Base-by-base conservation (phyloP, 2,797 vertebrate species). In the Cirrhinus molitorella region DNA sequence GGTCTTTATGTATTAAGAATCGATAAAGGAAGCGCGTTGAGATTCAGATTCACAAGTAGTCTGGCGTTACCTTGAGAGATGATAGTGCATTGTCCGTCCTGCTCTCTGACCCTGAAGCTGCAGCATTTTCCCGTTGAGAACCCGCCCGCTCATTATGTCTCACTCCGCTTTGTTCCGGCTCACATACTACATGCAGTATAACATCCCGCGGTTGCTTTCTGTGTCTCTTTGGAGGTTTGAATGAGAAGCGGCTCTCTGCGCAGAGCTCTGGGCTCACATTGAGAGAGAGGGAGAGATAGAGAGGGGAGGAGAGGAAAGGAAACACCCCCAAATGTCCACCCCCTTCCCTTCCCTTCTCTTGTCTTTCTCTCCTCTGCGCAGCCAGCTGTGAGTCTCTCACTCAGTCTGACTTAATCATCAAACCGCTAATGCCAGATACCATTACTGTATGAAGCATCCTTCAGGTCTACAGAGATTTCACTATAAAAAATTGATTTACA, bases 61-160 rank as follows among this genome's bases (percentile, higher is more conserved):
- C 28, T 4, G 28, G 25, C 28, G 90, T 87, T 95, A 95, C 95
- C 95, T 95, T 90, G 94, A 94, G 90, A 94, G 90, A 92, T 83
- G 73, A 37, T 93, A 95, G 92, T 94, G 95, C 92, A 94, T 94
- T 91, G 94, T 95, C 93, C 94, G 93, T 88, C 91, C 93, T 3
- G 90, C 87, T 89, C 93, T 94, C 91, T 92, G 95, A 91, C 92
- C 90, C 92, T 93, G 91, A 79, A 94, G 90, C 85, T 94, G 94
- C 94, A 94, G 93, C 92, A 92, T 92, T 94, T 95, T 95, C 82
- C 94, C 93, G 89, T 93, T 93, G 86, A 95, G 88, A 88, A 95
- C 94, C 87, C 94, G 94, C 12, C 94, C 94, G 91, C 94, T 95
- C 94, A 95, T 94, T 86, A 83, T 88, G 93, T 53, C 89, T 82